Evolutionary conservation across 2,888 invertebrate genomes (phyloP), one percentile per base, ranked within the genome.

Genomic region (Nasonia oneida): DNA sequence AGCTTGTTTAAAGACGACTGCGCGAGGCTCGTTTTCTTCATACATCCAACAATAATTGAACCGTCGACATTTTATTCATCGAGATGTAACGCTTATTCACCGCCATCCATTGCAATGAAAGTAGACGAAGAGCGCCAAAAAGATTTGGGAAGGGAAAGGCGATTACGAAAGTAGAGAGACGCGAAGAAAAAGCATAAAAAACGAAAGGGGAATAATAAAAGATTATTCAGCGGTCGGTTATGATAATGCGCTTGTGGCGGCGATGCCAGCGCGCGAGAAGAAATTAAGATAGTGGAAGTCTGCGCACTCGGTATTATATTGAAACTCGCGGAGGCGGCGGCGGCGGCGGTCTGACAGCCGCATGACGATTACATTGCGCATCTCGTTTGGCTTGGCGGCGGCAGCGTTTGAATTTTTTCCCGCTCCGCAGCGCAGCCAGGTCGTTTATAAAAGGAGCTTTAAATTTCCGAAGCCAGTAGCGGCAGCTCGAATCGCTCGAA

Each of bases 211-310:
- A 85, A 88, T 87, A 89, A 90, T 90, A 91, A 90, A 90, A 90
- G 89, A 91, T 91, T 89, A 89, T 88, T 89, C 78, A 84, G 71
- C 75, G 85, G 88, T 89, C 88, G 89, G 90, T 90, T 90, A 91
- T 91, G 90, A 88, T 90, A 89, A 91, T 91, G 88, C 87, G 86
- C 80, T 83, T 75, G 67, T 74, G 83, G 70, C 76, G 14, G 57
- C 77, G 39, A 67, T 29, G 50, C 76, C 57, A n/a, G 57, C 39
- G 50, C 74, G 61, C n/a, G 53, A 82, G 74, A 88, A 88, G 88
- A 89, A 90, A 90, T 91, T 90, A 90, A 91, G 89, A 90, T 88
- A 88, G 87, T 85, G 77, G 74, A 88, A 89, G 86, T 85, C 88
- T 61, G 57, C 57, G 57, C 57, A 23, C 83, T 47, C 29, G 29